These are phyloP conservation scores for Drosophila virilis DNA, from an alignment of 1,140 invertebrate species.

Conservation along the genomic window DNA sequence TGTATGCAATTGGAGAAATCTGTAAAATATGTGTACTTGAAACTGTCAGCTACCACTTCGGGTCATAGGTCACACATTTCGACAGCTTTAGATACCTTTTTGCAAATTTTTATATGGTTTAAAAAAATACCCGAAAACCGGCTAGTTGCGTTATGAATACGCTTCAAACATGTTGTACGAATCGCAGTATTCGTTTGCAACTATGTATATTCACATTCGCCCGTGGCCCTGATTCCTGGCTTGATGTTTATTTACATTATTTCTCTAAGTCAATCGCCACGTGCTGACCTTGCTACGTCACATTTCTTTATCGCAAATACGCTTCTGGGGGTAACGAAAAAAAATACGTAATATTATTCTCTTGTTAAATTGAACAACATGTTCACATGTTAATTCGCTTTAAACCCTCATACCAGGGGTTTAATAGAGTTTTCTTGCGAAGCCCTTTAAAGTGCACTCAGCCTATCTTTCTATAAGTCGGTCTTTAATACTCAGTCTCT, in stretches of 20 bases:
- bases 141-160: not conserved
- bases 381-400: not conserved
- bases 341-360: constrained; percentile 52
- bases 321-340: constrained; percentile 13
- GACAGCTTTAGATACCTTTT: not conserved
- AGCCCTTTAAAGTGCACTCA: not conserved
- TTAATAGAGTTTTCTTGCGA: no score
- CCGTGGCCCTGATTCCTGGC: constrained; percentile 33
- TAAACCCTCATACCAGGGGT: no score
- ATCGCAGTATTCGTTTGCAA: not conserved
- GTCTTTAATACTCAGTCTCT: no score
- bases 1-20: no score
- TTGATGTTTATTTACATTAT: constrained; percentile 9
- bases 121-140: not conserved
- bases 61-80: not conserved
- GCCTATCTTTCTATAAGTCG: no score
- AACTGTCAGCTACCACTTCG: no score
- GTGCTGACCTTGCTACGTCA: constrained; percentile 73
- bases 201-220: constrained; percentile 5
- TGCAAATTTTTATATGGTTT: not conserved
- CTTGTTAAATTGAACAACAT: not conserved
- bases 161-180: not conserved
- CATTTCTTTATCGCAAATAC: constrained; percentile 67
- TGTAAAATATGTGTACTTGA: no score
- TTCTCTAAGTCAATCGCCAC: constrained; percentile 36